Evolutionary conservation across 2,888 invertebrate genomes (phyloP), one percentile per base, ranked within the genome.

Genomic region (Melanostoma scalare): DNA sequence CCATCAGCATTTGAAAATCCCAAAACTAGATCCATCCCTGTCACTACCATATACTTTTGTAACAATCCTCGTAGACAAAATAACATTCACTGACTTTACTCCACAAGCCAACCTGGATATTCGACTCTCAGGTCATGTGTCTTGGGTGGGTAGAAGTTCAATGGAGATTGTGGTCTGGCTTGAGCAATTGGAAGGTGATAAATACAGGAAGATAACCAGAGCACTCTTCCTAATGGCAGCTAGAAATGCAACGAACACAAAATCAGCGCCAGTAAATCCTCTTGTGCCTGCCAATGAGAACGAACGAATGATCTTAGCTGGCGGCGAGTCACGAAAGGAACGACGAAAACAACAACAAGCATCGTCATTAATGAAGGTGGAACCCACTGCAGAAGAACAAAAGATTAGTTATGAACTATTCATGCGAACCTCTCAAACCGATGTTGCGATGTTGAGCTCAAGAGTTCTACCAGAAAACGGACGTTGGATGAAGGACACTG

Each of bases 181-280:
- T 46, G 94, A 95, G 87, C 95, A 95, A 89, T 85, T 87, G 63
- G 91, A 92, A 71, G 87, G 89, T 5, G 92, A 92, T 2, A 86
- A 88, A 4, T 94, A 93, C 92, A 88, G 91, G 44, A 92, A 92
- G 86, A 90, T 94, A n/a, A 94, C 94, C 0, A 92, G 93, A 53
- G 95, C 96, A 0, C 90, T 94, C 42, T 96, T 96, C 89, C 89
- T 96, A 5, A 94, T 96, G 93, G 96, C 94, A 0, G 94, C 95
- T 0, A 92, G 95, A 50, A 94, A 95, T 90, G 92, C 94, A 0
- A 92, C 92, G 2, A 94, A 94, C 86, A 91, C 92, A 3, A 92
- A 90, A 9, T 88, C 94, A 0, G 93, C 94, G 1, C 88, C 93
- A 0, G 93, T 94, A 0, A 94, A 94, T 90, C 91, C 92, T 6